A percentile compares a stretch with the other conserved stretches of the same genome.
phyloP scores from a whole-genome alignment of 64 coral and sea anemone species.

The Acropora tenuis region DNA sequence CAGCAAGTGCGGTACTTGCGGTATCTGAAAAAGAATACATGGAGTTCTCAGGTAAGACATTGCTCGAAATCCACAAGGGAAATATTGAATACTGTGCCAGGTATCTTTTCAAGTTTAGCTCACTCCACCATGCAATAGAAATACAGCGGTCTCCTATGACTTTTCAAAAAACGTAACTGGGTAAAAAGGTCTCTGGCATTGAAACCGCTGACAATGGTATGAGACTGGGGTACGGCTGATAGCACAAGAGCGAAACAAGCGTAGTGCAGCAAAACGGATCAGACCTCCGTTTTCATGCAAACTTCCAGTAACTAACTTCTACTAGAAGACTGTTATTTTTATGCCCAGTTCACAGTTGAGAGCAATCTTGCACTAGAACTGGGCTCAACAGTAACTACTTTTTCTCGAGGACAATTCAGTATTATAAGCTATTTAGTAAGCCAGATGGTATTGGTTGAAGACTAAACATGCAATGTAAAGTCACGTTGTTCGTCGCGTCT shows the following conservation, averaged over 20 bases:
- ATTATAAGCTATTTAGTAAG: background rate
- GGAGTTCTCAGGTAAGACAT: background rate
- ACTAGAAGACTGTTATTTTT: no score
- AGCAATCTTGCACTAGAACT: background rate
- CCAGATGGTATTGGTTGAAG: background rate
- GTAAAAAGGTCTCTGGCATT: background rate
- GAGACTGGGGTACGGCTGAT: background rate
- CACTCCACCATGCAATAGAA: background rate
- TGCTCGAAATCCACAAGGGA: background rate
- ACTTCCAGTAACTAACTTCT: background rate
- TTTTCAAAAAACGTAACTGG: background rate
- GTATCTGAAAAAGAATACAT: background rate
- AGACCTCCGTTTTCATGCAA: background rate
- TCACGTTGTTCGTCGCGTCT: background rate
- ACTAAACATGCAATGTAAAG: background rate
- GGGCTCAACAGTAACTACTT: background rate
- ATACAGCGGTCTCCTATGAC: background rate
- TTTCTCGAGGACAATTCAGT: background rate
- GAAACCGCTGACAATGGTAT: background rate
- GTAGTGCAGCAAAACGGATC: background rate
- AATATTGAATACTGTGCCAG: background rate
- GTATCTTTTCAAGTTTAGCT: background rate
- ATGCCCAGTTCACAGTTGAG: background rate
- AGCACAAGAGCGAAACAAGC: background rate
- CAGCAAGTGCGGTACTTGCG: conserved; percentile 25